A percentile compares a stretch with the other conserved stretches of the same genome.
phyloP scores from a whole-genome alignment of 2,888 invertebrate species.

The Drosophila anceps region DNA sequence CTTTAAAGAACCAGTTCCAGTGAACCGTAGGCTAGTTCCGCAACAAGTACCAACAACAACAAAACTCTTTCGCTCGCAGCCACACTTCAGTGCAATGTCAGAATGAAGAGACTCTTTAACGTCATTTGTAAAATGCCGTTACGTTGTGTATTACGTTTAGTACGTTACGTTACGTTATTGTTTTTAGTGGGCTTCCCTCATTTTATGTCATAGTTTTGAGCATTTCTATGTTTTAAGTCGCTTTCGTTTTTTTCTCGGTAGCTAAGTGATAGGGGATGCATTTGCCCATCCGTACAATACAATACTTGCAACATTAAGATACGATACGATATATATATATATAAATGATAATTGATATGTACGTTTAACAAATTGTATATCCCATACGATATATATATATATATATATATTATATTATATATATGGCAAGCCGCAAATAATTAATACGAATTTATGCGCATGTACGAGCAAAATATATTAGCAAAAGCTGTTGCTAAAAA shows the following conservation, averaged over 20 bases:
- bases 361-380: constrained; percentile 59
- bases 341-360: constrained; percentile 46
- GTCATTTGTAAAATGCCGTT: constrained; percentile 78
- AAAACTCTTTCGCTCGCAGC: constrained; percentile 12
- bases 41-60: neutral
- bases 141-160: constrained; percentile 69
- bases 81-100: constrained; percentile 30
- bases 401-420: constrained; percentile 35
- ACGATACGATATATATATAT: constrained; percentile 66
- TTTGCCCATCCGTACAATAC: constrained; percentile 70
- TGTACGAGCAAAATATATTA: constrained; percentile 62
- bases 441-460: constrained; percentile 82
- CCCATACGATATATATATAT: constrained; percentile 49
- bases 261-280: constrained; percentile 75
- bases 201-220: constrained; percentile 51
- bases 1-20: neutral
- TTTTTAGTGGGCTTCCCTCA: constrained; percentile 68
- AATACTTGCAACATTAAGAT: constrained; percentile 71
- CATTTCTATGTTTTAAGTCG: constrained; percentile 67
- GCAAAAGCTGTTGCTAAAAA: constrained; percentile 66
- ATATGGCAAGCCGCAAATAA: constrained; percentile 69
- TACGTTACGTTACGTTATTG: constrained; percentile 57
- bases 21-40: constrained; percentile 9
- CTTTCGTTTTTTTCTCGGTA: constrained; percentile 52
- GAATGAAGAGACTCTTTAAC: constrained; percentile 50